Base-by-base conservation (phyloP, 2,888 invertebrate species). In the Mythimna pallens region DNA sequence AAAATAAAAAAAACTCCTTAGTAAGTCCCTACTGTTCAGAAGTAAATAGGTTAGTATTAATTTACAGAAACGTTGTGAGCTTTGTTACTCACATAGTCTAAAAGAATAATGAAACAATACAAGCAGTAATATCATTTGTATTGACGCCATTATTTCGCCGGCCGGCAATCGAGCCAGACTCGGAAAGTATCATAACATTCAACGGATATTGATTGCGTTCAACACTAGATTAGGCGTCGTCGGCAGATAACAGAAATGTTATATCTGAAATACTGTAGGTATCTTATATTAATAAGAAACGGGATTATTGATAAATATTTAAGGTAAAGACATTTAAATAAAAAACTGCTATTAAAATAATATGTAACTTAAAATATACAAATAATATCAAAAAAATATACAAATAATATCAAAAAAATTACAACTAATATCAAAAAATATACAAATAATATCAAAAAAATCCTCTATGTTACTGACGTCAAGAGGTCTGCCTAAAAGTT, bases 121-220 rank as follows among this genome's bases (percentile, higher is more conserved):
- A 0, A 36, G 5, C 17, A 22, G 14, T 81, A 76, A 22, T 63
- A 54, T 81, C 10, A 55, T 40, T 65, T 54, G 25, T 58, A 65
- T 76, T 34, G 30, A 20, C 34, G 6, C 20, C 59, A 47, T 22
- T 4, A 54, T 47, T 68, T 36, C 22, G 65, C 81, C 82, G 81
- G 82, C 81, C 75, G 81, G 81, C 58, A 67, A 50, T 40, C 57
- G 43, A 22, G 1, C 30, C 1, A 1, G 25, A 22, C 22, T 61
- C 40, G 14, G 9, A 30, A 47, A 36, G 17, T 14, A 50, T 54
- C 43, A 61, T 59, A n/a, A n/a, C 68, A 47, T 34, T 58, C 57
- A 63, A 55, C 65, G 50, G 70, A 58, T 59, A 82, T 57, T 81
- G 66, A 75, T 81, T 81, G 81, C 81, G 43, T 50, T 40, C 17